These are phyloP conservation scores for Platalea minor DNA, from an alignment of 2,797 vertebrate genomes.

Conservation along the genomic window DNA sequence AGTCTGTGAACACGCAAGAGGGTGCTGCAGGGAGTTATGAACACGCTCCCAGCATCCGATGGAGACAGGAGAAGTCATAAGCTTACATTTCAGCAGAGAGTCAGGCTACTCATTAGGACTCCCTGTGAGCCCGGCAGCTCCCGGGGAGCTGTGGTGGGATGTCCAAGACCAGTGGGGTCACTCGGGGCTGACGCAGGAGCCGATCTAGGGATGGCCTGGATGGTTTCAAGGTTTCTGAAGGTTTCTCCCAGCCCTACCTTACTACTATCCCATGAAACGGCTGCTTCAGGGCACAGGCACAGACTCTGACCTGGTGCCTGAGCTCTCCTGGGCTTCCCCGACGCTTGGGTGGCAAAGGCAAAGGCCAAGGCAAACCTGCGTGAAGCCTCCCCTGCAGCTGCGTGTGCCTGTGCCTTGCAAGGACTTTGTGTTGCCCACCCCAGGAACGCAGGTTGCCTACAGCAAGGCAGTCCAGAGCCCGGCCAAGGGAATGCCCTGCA, in stretches of 20 bases:
- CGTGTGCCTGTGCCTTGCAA: neutral
- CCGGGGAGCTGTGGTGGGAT: neutral
- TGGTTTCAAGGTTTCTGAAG: neutral
- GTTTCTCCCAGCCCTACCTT: neutral
- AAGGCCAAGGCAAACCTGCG: neutral
- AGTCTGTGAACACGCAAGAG: neutral
- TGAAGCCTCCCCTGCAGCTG: neutral
- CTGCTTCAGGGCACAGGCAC: neutral
- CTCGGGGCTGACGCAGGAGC: neutral
- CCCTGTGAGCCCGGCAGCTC: neutral
- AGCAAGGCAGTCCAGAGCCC: accelerated
- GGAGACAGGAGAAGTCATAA: neutral
- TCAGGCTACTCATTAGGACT: neutral
- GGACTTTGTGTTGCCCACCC: accelerated
- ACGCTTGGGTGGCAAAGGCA: accelerated
- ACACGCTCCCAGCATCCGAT: accelerated
- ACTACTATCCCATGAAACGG: neutral
- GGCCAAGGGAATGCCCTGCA: neutral
- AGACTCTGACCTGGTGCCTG: neutral
- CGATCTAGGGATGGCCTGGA: neutral
- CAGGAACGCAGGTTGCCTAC: neutral
- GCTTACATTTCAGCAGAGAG: neutral
- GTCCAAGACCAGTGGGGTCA: neutral
- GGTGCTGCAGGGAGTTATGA: neutral
- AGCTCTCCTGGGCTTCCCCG: neutral